Percentiles rank a stretch among this genome's conserved stretches.
Evolutionary conservation across 2,888 invertebrate genomes (phyloP).

Genomic region (Mythimna pallens): DNA sequence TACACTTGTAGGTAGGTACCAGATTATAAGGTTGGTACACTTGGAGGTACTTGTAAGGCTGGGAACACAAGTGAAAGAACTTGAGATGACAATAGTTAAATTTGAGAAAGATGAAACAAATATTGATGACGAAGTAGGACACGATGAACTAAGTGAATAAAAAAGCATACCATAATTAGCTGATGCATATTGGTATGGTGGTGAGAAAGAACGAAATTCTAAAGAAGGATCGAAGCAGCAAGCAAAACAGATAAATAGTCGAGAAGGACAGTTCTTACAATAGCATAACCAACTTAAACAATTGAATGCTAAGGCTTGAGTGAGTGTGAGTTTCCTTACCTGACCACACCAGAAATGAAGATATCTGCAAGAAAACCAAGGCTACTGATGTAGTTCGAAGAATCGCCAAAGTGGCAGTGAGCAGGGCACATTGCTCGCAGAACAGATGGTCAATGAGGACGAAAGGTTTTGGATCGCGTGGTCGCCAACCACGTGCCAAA

Average conservation of each 20-base stretch:
- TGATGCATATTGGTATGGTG: background rate
- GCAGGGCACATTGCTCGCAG: too few species aligned
- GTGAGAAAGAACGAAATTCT: background rate
- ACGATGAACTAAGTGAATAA: background rate
- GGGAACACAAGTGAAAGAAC: conserved; percentile 37
- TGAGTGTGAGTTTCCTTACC: too few species aligned
- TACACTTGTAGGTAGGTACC: conserved; percentile 26
- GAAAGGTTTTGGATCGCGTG: too few species aligned
- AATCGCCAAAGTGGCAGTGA: too few species aligned
- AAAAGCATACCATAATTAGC: background rate
- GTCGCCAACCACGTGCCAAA: too few species aligned
- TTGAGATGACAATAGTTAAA: conserved; percentile 17
- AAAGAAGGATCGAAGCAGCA: background rate
- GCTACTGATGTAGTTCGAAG: too few species aligned
- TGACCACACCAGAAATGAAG: too few species aligned
- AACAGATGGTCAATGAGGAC: too few species aligned
- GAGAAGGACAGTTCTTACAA: background rate
- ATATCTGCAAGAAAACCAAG: too few species aligned
- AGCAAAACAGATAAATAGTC: background rate
- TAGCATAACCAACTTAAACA: background rate
- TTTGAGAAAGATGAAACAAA: conserved; percentile 2
- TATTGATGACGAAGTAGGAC: background rate
- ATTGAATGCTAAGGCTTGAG: background rate
- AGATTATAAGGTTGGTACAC: conserved; percentile 25
- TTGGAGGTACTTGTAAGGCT: conserved; percentile 36